Base-by-base conservation (phyloP, 2,888 invertebrate species). In the Xylota sylvarum region DNA sequence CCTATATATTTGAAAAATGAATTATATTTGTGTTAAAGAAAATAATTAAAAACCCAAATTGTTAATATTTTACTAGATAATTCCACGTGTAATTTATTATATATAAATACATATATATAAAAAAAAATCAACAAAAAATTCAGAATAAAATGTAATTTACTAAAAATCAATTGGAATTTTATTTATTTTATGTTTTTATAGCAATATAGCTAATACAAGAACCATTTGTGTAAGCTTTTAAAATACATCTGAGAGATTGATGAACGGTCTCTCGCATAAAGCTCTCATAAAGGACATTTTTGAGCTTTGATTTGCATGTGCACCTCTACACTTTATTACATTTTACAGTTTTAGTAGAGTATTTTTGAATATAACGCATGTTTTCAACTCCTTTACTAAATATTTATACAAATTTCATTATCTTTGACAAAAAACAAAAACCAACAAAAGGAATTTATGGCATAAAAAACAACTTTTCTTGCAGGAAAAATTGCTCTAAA, bases 401-500 rank as follows among this genome's bases (percentile, higher is more conserved):
- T 23, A 23, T 40, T n/a, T 50, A n/a, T 56, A 27, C 14, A 23
- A 50, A 35, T 30, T 52, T 23, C 14, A 46, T 7, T 37, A n/a
- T 23, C 62, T 23, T 17, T 5, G 50, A 64, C n/a, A 32, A 19
- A 9, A 65, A 50, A n/a, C 30, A 5, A n/a, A 30, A 37, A 30
- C n/a, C n/a, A n/a, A n/a, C n/a, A 48, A 48, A 69, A 48, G 9
- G 6, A 43, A 52, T 23, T 60, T 37, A 37, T 60, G n/a, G 9
- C 37, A 27, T 40, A 17, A 30, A 40, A 48, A 52, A 27, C 23
- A 52, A 14, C 40, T 40, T 82, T 69, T 73, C 35, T 86, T 82
- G 10, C 86, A 86, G 86, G 86, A 86, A 69, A 69, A 82, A 73
- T 78, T 86, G 43, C 78, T 86, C 62, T 86, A 78, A 77, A 73